A percentile compares a stretch with the other conserved stretches of the same genome.
Conservation (phyloP, 2,113 vertebrate species). For the Zosterops lateralis region DNA sequence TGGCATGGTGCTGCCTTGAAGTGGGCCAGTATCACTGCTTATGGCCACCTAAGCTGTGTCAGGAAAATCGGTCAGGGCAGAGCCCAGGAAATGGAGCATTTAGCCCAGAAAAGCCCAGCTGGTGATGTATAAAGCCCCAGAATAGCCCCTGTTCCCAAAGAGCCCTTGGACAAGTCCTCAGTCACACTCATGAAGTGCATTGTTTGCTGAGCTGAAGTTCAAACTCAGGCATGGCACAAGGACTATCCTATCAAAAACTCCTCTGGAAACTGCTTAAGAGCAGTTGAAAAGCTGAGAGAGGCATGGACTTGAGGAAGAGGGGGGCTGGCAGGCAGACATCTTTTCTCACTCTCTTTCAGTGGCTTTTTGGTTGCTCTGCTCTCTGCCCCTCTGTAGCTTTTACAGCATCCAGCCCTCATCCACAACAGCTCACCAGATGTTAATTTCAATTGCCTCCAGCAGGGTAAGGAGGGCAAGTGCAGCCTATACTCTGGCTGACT, state of each 20-base stretch:
- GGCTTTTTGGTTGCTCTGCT: not conserved
- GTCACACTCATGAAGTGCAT: rapidly evolving
- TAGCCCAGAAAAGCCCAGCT: not conserved
- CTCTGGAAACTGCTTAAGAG: not conserved
- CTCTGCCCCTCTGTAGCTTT: not conserved
- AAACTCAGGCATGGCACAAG: rapidly evolving
- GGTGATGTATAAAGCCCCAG: rapidly evolving
- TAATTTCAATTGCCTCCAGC: not conserved
- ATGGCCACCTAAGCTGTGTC: not conserved
- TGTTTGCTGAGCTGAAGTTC: not conserved
- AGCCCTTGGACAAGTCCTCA: not conserved
- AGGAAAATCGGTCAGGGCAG: not conserved
- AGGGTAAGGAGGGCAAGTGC: not conserved
- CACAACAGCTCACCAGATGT: not conserved
- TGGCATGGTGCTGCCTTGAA: not conserved
- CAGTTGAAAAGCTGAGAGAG: not conserved
- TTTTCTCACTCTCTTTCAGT: not conserved
- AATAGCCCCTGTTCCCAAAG: not conserved
- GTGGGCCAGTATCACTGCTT: not conserved
- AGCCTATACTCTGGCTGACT: not conserved
- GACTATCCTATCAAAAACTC: not conserved
- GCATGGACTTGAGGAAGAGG: not conserved
- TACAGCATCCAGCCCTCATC: not conserved
- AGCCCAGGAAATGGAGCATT: not conserved
- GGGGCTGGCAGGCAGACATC: not conserved